Base-by-base conservation (phyloP, 2,797 vertebrate genomes). In the Falco columbarius region DNA sequence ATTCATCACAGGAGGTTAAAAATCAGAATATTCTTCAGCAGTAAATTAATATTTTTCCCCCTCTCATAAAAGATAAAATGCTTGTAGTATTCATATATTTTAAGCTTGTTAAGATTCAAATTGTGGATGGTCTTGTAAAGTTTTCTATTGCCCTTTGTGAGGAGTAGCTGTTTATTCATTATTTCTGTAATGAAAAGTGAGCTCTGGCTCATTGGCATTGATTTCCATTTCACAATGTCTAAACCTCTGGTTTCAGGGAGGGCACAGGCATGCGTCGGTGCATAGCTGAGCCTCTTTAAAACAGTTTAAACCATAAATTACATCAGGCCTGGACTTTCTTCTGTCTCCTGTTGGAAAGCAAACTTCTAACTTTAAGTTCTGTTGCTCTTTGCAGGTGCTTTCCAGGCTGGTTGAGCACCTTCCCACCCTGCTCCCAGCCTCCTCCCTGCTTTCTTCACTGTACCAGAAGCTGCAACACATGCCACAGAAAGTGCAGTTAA, bases 121-220 rank as follows among this genome's bases (percentile, higher is more conserved):
- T 81, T 81, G 86, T 70, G n/a, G 22, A 61, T 34, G 42, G 49
- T 88, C 68, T 79, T 94, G 65, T 71, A 23, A 81, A 86, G 86
- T 83, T 94, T 95, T 89, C 44, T 90, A 10, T 66, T 73, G 55
- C 68, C 61, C 73, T 96, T 92, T 89, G 40, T 76, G 63, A 91
- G 27, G 34, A 91, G 34, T 47, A 80, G 81, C 61, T 94, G 77
- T 96, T 96, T 91, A 70, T 95, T 94, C 55, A 34, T 68, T 81
- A 90, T 72, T 86, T 87, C 80, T 82, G 36, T 94, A 90, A 92
- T 86, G 80, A 79, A 80, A 75, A 91, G 42, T 29, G 72, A 85
- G 66, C 65, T 92, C 76, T 81, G 54, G 38, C 72, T 95, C 75
- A 59, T 54, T 3, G 8, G 58, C 81, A 42, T n/a, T 52, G 81